These are phyloP conservation scores for Astyanax mexicanus DNA, from an alignment of 2,797 vertebrate genomes.

Conservation along the genomic window DNA sequence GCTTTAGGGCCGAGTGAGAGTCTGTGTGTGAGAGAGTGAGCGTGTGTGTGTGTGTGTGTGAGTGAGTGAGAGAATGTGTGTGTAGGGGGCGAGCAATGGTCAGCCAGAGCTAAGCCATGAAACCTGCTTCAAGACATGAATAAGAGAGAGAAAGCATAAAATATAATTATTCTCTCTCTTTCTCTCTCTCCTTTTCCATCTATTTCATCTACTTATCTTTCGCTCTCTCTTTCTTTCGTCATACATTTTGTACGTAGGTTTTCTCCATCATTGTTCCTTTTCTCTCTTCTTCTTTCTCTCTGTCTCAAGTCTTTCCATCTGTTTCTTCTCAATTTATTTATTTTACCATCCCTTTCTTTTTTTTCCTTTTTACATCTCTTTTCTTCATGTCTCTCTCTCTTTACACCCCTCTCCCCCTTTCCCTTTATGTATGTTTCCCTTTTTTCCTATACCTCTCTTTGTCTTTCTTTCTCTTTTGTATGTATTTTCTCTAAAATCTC, in stretches of 20 bases:
- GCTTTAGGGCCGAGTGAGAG: slow-evolving; percentile 59
- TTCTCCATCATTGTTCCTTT: not conserved
- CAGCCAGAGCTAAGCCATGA: slow-evolving; percentile 15
- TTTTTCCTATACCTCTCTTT: too few species aligned
- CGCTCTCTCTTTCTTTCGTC: not conserved
- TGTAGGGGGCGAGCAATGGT: not conserved
- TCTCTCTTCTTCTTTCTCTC: not conserved
- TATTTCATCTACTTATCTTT: too few species aligned
- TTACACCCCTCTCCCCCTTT: too few species aligned
- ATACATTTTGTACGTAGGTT: too few species aligned
- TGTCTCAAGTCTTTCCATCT: not conserved
- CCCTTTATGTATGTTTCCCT: too few species aligned
- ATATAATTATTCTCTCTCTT: not conserved
- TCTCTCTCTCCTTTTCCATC: not conserved
- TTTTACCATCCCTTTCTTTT: slow-evolving; percentile 20
- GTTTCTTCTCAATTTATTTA: not conserved
- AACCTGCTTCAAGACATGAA: slow-evolving; percentile 1
- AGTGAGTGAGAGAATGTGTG: too few species aligned
- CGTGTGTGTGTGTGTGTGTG: too few species aligned
- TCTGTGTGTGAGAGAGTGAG: too few species aligned
- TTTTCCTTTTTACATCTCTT: slow-evolving; percentile 5
- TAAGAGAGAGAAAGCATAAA: not conserved
- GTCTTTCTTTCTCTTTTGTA: too few species aligned
- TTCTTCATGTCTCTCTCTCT: too few species aligned
- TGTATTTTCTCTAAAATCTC: too few species aligned